These are phyloP conservation scores for Andrena hattorfiana DNA, from an alignment of 2,888 invertebrate species.

Conservation along the genomic window DNA sequence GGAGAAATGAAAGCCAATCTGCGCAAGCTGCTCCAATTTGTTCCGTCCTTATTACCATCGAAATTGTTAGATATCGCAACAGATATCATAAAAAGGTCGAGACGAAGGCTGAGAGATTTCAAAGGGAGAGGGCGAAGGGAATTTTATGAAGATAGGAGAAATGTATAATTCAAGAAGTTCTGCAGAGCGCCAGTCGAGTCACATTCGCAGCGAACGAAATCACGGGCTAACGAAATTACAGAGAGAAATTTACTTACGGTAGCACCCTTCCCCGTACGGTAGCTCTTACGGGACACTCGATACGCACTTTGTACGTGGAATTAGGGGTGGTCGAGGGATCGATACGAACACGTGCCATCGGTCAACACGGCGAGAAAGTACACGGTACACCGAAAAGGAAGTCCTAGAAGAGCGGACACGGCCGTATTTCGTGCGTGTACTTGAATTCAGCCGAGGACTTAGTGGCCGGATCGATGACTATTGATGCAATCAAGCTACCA, in stretches of 20 bases:
- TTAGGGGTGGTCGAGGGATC: constrained; percentile 53
- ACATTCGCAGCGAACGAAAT: constrained; percentile 45
- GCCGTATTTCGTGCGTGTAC: constrained; percentile 65
- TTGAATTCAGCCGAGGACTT: constrained; percentile 72
- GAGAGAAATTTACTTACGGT: constrained; percentile 52
- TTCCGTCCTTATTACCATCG: neutral
- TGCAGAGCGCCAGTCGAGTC: constrained; percentile 4
- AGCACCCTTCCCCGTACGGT: constrained; percentile 39
- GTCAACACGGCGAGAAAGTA: constrained; percentile 65
- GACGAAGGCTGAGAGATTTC: neutral
- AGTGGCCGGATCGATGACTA: constrained; percentile 76
- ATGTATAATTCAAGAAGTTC: constrained; percentile 19
- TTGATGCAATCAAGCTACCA: constrained; percentile 78
- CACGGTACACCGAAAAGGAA: constrained; percentile 56
- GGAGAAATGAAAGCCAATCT: neutral
- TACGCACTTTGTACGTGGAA: constrained; percentile 63
- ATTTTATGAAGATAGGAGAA: neutral
- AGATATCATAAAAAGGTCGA: neutral
- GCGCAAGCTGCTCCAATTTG: neutral
- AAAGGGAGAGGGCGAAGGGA: neutral
- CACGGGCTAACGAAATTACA: constrained; percentile 56
- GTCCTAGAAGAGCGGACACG: constrained; percentile 55
- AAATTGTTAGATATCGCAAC: too few relatives aligned
- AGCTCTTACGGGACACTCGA: constrained; percentile 56
- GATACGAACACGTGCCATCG: constrained; percentile 67